Evolutionary conservation across 92 coral and sea anemone species (phyloP).

Genomic region (Pocillopora grandis): DNA sequence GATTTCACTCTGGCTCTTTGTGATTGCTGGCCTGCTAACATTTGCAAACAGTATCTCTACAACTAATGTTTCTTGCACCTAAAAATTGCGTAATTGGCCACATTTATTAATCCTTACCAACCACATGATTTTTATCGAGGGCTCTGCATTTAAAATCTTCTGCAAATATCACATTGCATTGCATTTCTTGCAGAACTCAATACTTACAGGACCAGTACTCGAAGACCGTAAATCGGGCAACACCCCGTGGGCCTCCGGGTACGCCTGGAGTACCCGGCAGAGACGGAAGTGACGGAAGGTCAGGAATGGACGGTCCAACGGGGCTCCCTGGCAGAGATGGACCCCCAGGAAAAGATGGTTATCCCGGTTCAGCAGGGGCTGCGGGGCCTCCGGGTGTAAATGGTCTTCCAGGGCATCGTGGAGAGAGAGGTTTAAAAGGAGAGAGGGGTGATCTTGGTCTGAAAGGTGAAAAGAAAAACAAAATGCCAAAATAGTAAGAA

Average conservation of each 20-base stretch:
- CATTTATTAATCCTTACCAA: too few species aligned
- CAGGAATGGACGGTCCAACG: constrained; percentile 75
- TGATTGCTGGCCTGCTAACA: too few species aligned
- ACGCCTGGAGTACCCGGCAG: constrained; percentile 61
- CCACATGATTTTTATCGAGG: too few species aligned
- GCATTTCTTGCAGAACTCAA: constrained; percentile 21
- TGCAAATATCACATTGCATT: too few species aligned
- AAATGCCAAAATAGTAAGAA: too few species aligned
- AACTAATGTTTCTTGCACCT: too few species aligned
- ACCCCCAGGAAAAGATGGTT: constrained; percentile 65
- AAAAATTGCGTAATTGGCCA: too few species aligned
- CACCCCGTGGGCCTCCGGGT: constrained; percentile 62
- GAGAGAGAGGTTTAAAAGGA: constrained; percentile 66
- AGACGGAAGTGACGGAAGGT: constrained; percentile 68
- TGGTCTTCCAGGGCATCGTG: constrained; percentile 62
- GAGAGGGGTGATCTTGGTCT: constrained; percentile 45
- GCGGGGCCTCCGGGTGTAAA: constrained; percentile 77
- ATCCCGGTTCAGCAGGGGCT: constrained; percentile 54
- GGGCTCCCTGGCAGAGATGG: constrained; percentile 76
- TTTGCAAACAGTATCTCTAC: too few species aligned
- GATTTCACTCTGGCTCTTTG: too few species aligned
- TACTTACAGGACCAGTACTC: constrained; percentile 53
- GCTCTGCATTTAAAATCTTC: too few species aligned
- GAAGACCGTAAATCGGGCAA: constrained; percentile 21
- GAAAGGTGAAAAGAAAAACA: constrained; percentile 34